These are phyloP conservation scores for Fukomys damarensis DNA, from an alignment of 2,113 vertebrate genomes.

Conservation along the genomic window DNA sequence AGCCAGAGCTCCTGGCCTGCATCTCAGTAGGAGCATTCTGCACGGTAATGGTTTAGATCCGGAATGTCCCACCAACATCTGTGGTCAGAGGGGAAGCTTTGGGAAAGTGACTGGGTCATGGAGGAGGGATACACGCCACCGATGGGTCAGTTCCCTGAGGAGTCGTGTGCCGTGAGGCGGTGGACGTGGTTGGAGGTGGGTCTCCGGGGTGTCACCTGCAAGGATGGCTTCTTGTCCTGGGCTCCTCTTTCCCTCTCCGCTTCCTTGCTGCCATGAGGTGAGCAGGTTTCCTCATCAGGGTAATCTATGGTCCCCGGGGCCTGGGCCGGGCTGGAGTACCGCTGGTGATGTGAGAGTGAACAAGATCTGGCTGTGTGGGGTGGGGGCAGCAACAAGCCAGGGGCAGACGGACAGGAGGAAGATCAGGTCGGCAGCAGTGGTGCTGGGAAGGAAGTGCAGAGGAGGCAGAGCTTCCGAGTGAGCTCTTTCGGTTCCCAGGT, in stretches of 20 bases:
- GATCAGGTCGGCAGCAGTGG: neutral
- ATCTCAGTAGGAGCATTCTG: neutral
- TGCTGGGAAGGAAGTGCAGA: accelerated
- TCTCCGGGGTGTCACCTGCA: neutral
- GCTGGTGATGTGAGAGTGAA: neutral
- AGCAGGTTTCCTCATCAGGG: neutral
- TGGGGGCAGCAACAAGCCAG: neutral
- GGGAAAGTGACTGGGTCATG: neutral
- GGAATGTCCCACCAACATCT: neutral
- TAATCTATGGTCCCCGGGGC: neutral
- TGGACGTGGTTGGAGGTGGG: neutral
- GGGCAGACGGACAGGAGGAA: neutral
- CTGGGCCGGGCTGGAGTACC: neutral
- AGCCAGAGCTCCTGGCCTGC: neutral
- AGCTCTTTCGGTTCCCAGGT: accelerated
- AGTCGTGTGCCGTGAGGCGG: neutral
- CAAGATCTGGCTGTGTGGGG: neutral
- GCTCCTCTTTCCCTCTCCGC: neutral
- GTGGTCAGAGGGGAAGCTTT: neutral
- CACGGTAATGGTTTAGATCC: neutral
- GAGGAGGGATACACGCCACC: neutral
- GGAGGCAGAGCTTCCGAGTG: neutral
- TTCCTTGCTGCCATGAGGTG: neutral
- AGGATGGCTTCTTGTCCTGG: neutral
- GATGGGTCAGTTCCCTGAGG: neutral